Base-by-base conservation (phyloP, 2,797 vertebrate species). In the Pseudopleuronectes americanus region DNA sequence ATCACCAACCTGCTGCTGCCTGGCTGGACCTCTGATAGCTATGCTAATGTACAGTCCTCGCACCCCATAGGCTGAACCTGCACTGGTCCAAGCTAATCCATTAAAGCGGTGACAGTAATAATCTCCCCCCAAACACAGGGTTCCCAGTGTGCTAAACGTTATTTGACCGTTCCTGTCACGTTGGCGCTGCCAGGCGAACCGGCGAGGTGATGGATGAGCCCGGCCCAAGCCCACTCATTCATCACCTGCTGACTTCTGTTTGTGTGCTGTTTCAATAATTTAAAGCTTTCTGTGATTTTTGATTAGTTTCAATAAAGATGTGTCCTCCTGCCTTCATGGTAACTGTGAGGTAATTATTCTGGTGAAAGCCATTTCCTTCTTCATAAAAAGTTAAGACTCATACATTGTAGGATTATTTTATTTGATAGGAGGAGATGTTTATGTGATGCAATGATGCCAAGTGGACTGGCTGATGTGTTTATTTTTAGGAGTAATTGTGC, bases 101-200 rank as follows among this genome's bases (percentile, higher is more conserved):
- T 93, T 93, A 93, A 80, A 86, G 70, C 84, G 68, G 82, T 93
- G 92, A 93, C 93, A 93, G 91, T 90, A 88, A 93, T 93, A 92
- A 93, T 93, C 90, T 90, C 72, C 84, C 83, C 81, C 87, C 88
- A 86, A 92, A 93, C 87, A 92, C 86, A 80, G 83, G 87, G 84
- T 89, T 85, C 79, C 91, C 82, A 86, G 85, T 87, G 88, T 90
- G 90, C 93, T 93, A 93, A 93, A 93, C 84, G 90, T 92, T 93
- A 90, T 92, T 92, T 94, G 92, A 93, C 92, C 85, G 87, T 90
- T 91, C 82, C 88, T 93, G 92, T 93, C 93, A 93, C 79, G 68
- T 83, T 75, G 83, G 80, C 54, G 83, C 89, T 89, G 88, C 84
- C 77, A 80, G 85, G 82, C 73, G 75, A 71, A 83, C 71, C 49